Conservation (phyloP, 1,140 invertebrate species). For the Drosophila ironensis region DNA sequence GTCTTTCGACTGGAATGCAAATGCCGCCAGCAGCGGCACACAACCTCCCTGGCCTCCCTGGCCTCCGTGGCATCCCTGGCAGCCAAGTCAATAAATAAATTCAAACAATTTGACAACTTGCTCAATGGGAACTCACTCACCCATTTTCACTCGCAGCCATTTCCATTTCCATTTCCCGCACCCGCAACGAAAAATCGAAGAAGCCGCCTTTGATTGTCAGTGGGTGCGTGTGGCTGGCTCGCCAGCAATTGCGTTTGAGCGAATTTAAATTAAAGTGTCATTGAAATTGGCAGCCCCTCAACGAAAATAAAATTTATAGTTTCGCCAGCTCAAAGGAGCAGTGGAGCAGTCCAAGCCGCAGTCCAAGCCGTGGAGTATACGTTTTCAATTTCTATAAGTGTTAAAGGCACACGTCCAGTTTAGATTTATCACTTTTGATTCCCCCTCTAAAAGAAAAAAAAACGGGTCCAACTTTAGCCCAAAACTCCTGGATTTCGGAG, state of each 20-base stretch:
- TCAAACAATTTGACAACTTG: conserved; percentile 80
- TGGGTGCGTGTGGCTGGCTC: conserved; percentile 67
- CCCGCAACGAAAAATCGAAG: neutral
- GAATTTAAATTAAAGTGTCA: conserved; percentile 81
- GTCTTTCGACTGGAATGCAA: conserved; percentile 70
- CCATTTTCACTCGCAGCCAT: neutral
- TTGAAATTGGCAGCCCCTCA: conserved; percentile 76
- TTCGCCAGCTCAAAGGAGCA: conserved; percentile 48
- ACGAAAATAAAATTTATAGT: conserved; percentile 79
- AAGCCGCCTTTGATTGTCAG: conserved; percentile 54
- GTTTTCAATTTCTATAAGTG: conserved; percentile 71
- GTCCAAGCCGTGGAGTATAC: conserved; percentile 25
- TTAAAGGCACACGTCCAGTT: conserved; percentile 67
- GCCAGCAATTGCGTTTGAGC: conserved; percentile 76
- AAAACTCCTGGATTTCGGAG: neutral
- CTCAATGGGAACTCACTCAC: conserved; percentile 48
- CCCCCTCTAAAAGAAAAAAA: conserved; percentile 24
- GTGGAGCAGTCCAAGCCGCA: conserved; percentile 3
- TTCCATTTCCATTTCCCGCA: too few species aligned
- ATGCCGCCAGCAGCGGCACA: conserved; percentile 55
- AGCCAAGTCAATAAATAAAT: conserved; percentile 77
- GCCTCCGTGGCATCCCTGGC: too few species aligned
- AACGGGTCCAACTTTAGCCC: neutral
- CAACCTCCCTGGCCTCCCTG: too few species aligned
- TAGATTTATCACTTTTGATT: conserved; percentile 81